Evolutionary conservation across 2,888 invertebrate genomes (phyloP).

Genomic region (Dynastes hyllus): DNA sequence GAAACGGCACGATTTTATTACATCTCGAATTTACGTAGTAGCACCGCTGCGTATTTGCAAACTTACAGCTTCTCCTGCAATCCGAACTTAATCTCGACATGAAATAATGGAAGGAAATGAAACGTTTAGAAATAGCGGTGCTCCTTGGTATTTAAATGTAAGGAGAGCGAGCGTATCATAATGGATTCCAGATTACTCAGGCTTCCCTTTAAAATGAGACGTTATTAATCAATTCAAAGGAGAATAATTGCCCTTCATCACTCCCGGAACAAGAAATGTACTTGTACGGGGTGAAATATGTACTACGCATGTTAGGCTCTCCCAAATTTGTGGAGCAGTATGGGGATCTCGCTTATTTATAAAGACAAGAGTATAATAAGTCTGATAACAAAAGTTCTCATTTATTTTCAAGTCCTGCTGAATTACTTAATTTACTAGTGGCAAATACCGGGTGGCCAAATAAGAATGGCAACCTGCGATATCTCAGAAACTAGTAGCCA

Average conservation of each 20-base stretch:
- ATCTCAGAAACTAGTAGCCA: too few relatives aligned
- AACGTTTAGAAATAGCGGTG: conserved; percentile 12
- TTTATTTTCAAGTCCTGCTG: too few relatives aligned
- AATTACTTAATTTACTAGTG: too few relatives aligned
- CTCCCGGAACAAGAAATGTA: not conserved
- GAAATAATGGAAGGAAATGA: conserved; percentile 31
- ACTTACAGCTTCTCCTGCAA: conserved; percentile 9
- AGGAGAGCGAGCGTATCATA: conserved; percentile 24
- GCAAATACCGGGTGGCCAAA: too few relatives aligned
- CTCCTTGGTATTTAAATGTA: conserved; percentile 33
- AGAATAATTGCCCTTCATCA: conserved; percentile 5
- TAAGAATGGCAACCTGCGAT: too few relatives aligned
- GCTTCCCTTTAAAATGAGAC: conserved; percentile 25
- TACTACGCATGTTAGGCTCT: too few relatives aligned
- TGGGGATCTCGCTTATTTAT: too few relatives aligned
- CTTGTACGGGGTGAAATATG: not conserved
- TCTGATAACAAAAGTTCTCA: too few relatives aligned
- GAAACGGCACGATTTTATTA: not conserved
- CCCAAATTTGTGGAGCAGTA: too few relatives aligned
- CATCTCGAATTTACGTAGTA: not conserved
- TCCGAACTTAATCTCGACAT: conserved; percentile 14
- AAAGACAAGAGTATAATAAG: too few relatives aligned
- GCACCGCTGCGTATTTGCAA: conserved; percentile 4
- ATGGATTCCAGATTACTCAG: conserved; percentile 23
- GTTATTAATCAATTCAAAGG: conserved; percentile 20